phyloP scores from a whole-genome alignment of 2,888 invertebrate genomes.

The Leucozona laternaria region DNA sequence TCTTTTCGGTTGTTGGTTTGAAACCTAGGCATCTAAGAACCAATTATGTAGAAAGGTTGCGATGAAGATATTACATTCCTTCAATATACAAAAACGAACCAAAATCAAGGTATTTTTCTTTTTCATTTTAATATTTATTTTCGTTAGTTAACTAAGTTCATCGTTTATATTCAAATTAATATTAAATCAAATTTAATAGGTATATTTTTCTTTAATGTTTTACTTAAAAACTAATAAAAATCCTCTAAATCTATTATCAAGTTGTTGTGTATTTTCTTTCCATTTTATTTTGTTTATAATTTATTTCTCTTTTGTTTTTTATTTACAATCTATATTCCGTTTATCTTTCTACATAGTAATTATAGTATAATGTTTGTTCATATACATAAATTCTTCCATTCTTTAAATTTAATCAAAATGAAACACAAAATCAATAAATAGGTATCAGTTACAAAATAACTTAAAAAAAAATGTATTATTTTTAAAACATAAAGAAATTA shows the following conservation, averaged over 20 bases:
- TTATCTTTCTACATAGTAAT: slow-evolving; percentile 25
- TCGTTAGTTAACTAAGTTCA: slow-evolving; percentile 64
- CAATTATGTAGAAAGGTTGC: no score
- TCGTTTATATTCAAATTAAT: slow-evolving; percentile 56
- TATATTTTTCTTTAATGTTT: slow-evolving; percentile 8
- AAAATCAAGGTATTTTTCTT: background rate
- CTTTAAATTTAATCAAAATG: background rate
- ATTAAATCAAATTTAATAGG: slow-evolving; percentile 39
- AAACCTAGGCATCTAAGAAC: no score
- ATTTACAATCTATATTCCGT: slow-evolving; percentile 47
- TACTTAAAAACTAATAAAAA: slow-evolving; percentile 52
- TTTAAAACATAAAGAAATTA: slow-evolving; percentile 17
- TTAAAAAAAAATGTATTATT: background rate
- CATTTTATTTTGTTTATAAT: slow-evolving; percentile 29
- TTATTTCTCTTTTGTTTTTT: slow-evolving; percentile 25
- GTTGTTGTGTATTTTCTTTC: slow-evolving; percentile 30
- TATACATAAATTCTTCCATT: slow-evolving; percentile 19
- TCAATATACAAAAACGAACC: background rate
- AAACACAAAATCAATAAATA: slow-evolving; percentile 16
- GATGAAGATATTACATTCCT: background rate
- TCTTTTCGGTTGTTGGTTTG: no score
- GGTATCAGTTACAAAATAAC: background rate
- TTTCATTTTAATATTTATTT: slow-evolving; percentile 53
- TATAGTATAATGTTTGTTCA: background rate
- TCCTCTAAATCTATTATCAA: slow-evolving; percentile 55